These are phyloP conservation scores for Exocentrus adspersus DNA, from an alignment of 2,888 invertebrate genomes.

Conservation along the genomic window DNA sequence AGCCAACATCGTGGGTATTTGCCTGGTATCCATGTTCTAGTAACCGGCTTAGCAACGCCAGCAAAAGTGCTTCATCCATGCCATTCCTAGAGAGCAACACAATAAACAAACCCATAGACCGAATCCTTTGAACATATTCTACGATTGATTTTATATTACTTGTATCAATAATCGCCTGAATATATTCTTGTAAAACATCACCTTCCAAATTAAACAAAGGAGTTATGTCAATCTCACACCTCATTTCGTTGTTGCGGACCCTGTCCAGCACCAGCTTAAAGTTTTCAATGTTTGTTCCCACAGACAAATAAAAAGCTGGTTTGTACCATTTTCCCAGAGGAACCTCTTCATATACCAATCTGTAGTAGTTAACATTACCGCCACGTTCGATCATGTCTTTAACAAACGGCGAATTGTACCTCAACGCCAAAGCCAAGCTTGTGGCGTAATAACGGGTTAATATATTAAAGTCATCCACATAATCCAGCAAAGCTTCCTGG, in stretches of 20 bases:
- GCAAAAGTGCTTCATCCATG: no score
- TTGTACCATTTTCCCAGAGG: no score
- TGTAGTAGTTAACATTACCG: conserved; percentile 29
- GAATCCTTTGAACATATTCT: conserved; percentile 16
- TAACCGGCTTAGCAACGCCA: conserved; percentile 40
- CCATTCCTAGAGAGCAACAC: no score
- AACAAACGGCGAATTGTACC: conserved; percentile 37
- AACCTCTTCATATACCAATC: conserved; percentile 11
- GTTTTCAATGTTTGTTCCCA: conserved; percentile 36
- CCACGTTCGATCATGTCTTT: conserved; percentile 43
- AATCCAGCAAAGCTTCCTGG: conserved; percentile 42
- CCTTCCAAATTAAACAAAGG: conserved; percentile 27
- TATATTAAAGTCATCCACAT: conserved; percentile 45
- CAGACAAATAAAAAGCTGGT: conserved; percentile 35
- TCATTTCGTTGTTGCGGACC: conserved; percentile 29
- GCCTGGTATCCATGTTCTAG: conserved; percentile 36
- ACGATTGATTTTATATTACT: conserved; percentile 35
- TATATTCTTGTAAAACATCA: conserved; percentile 29
- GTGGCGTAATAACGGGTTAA: conserved; percentile 37
- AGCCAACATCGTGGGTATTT: conserved; percentile 30
- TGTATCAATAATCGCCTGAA: conserved; percentile 42
- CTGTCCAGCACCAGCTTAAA: conserved; percentile 44
- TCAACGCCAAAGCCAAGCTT: conserved; percentile 42
- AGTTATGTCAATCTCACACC: conserved; percentile 25
- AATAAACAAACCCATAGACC: no score